These are phyloP conservation scores for Cacatua alba DNA, from an alignment of 2,113 vertebrate species.

Conservation along the genomic window DNA sequence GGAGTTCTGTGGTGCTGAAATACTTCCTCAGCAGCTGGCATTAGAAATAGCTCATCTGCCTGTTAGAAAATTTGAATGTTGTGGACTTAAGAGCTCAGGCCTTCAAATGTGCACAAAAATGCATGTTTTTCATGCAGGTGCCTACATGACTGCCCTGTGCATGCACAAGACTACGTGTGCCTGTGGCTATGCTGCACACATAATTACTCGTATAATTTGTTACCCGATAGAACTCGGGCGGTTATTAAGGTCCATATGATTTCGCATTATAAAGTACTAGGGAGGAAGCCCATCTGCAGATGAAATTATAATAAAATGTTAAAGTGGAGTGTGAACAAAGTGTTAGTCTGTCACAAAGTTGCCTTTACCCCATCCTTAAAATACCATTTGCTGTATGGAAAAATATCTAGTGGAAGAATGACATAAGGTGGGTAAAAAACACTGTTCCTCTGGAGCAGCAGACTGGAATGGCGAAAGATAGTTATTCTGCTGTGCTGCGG, in stretches of 20 bases:
- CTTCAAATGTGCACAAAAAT: not conserved
- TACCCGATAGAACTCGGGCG: not conserved
- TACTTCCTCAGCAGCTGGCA: not conserved
- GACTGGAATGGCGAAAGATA: not conserved
- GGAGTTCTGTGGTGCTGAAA: not conserved
- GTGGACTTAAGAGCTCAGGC: not conserved
- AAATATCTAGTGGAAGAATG: slow-evolving; percentile 26
- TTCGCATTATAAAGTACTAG: not conserved
- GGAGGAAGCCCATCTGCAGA: not conserved
- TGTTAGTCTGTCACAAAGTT: not conserved
- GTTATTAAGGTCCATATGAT: not conserved
- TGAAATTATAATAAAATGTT: not conserved
- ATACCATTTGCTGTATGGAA: not conserved
- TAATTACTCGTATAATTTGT: not conserved
- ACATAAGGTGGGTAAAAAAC: slow-evolving; percentile 50
- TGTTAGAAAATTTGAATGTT: not conserved
- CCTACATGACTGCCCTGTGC: not conserved
- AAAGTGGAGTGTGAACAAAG: not conserved
- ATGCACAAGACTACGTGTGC: not conserved
- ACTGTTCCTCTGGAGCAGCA: slow-evolving; percentile 3
- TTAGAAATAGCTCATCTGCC: not conserved
- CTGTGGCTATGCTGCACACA: not conserved
- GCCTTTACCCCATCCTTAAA: slow-evolving; percentile 8
- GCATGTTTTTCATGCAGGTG: not conserved
- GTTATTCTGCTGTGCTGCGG: not conserved